A percentile compares a stretch with the other conserved stretches of the same genome.
Evolutionary conservation across 2,888 invertebrate genomes (phyloP).

Genomic region (Pristionchus fissidentatus): DNA sequence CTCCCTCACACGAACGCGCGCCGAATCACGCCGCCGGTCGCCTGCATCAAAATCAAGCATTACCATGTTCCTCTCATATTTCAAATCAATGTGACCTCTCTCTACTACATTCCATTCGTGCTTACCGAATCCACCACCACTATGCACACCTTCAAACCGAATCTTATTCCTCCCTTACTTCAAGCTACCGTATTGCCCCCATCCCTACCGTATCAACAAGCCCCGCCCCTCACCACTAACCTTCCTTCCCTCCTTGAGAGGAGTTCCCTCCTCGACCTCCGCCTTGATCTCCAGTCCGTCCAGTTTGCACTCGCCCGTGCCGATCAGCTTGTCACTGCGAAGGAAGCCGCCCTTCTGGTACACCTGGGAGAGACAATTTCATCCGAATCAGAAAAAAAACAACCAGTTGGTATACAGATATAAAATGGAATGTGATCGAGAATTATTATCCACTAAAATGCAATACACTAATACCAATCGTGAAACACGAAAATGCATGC

Average conservation of each 20-base stretch:
- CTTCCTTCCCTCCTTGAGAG: slow-evolving; percentile 68
- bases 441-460: too few species aligned
- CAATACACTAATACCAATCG: too few species aligned
- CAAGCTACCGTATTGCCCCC: too few species aligned
- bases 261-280: slow-evolving; percentile 85
- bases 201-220: background rate
- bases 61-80: too few species aligned
- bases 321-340: slow-evolving; percentile 88
- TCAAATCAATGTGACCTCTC: background rate
- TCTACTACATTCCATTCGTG: background rate
- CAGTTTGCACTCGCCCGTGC: slow-evolving; percentile 87
- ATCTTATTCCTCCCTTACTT: too few species aligned
- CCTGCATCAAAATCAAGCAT: slow-evolving; percentile 55
- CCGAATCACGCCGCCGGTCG: slow-evolving; percentile 62
- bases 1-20: slow-evolving; percentile 62
- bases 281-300: slow-evolving; percentile 90
- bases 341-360: slow-evolving; percentile 91
- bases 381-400: too few species aligned
- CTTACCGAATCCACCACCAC: too few species aligned
- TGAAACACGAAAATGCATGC: too few species aligned
- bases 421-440: too few species aligned
- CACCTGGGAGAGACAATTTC: slow-evolving; percentile 56
- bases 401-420: too few species aligned
- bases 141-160: too few species aligned
- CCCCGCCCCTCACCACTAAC: background rate